Conservation (phyloP, 2,797 vertebrate species). For the Rhinella marina region DNA sequence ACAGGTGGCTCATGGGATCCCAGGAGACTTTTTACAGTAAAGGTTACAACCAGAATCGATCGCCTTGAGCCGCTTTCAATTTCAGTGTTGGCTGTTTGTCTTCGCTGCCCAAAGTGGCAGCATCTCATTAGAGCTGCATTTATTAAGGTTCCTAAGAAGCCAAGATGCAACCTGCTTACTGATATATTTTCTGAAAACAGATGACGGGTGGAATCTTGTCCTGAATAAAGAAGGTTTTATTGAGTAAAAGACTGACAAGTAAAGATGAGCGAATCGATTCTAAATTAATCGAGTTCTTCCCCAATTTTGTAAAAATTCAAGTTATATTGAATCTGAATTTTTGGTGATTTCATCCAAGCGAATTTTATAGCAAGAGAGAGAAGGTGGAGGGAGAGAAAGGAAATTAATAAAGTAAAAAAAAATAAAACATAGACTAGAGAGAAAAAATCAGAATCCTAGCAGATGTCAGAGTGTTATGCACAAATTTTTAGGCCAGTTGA, state of each 20-base stretch:
- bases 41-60: conserved; percentile 76
- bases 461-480: too few species aligned
- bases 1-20: conserved; percentile 69
- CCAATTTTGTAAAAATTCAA: too few species aligned
- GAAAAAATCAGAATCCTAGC: too few species aligned
- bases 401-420: too few species aligned
- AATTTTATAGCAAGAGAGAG: too few species aligned
- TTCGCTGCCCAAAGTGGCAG: conserved; percentile 68
- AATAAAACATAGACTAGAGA: too few species aligned
- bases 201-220: background rate
- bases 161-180: conserved; percentile 50
- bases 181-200: conserved; percentile 36
- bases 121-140: conserved; percentile 66
- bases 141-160: conserved; percentile 54
- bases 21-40: conserved; percentile 67
- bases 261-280: too few species aligned
- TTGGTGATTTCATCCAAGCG: too few species aligned
- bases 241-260: background rate
- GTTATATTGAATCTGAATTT: too few species aligned
- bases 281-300: too few species aligned
- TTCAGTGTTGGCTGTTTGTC: conserved; percentile 70
- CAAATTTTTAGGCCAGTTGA: too few species aligned
- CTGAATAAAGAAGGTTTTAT: background rate
- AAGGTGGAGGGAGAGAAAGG: too few species aligned
- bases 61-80: conserved; percentile 70